phyloP scores from a whole-genome alignment of 2,888 invertebrate genomes.

The Eilema griseolum region DNA sequence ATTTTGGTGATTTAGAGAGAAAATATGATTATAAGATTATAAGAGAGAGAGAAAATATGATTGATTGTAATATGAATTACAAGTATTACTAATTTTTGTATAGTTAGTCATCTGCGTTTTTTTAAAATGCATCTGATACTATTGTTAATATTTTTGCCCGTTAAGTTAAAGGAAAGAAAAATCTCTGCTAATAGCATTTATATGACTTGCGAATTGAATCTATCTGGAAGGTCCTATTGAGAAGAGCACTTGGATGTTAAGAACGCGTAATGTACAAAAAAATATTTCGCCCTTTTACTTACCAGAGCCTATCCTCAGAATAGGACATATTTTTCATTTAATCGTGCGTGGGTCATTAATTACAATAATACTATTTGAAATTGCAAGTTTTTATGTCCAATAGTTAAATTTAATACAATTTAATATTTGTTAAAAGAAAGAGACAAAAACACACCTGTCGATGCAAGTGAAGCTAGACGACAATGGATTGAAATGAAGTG shows the following conservation, averaged over 20 bases:
- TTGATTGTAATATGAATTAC: background rate
- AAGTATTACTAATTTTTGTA: background rate
- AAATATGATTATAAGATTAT: background rate
- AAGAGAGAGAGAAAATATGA: background rate
- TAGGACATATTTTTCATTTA: background rate
- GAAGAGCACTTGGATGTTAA: background rate
- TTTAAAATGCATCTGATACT: no score
- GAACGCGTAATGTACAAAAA: background rate
- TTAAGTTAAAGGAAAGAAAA: no score
- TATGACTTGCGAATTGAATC: no score
- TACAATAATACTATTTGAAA: background rate
- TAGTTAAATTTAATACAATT: no score
- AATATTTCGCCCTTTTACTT: background rate
- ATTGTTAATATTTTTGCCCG: no score
- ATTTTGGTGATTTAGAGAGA: no score
- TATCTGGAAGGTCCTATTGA: background rate
- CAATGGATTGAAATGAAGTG: no score
- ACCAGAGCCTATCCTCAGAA: background rate
- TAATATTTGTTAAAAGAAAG: no score
- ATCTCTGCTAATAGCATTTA: no score
- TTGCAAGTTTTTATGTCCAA: no score
- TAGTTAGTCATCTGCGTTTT: background rate
- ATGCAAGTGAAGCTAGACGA: no score
- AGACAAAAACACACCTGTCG: no score
- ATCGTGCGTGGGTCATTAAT: background rate